Base-by-base conservation (phyloP, 1,140 invertebrate genomes). In the Drosophila persimilis region DNA sequence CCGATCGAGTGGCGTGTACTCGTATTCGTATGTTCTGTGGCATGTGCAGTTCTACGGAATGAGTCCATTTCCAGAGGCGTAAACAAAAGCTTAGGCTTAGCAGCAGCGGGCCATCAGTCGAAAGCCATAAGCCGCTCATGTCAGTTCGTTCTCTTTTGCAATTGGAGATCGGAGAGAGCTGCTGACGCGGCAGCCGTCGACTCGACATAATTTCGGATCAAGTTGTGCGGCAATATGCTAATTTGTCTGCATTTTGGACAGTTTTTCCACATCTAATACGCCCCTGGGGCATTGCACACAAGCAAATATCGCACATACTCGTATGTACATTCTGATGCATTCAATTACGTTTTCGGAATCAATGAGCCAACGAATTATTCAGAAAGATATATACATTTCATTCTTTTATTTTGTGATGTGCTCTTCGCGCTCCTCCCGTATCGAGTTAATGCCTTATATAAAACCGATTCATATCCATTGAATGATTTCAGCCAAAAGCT, bases 311-410 rank as follows among this genome's bases (percentile, higher is more conserved):
- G 29, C 51, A 6, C 59, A 60, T 56, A 15, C 15, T 15, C 15
- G 15, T 15, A 20, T 20, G 20, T 20, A 58, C 60, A 47, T 31
- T 9, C 31, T 26, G 24, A 22, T 85, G 83, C 70, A 64, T 86
- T 86, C 71, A 86, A 86, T 86, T 86, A 67, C 81, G 78, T 86
- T 86, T 86, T 86, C 53, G 73, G 83, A 86, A 86, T 86, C 81
- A 86, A 88, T 86, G 81, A 83, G 81, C 73, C 41, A 58, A 56
- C 55, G 63, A 77, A 86, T 77, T 86, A 86, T 86, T 64, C 59
- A 73, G 80, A 86, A 84, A 69, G 66, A 69, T 63, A 73, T 57
- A 65, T 77, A 60, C 51, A 73, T 63, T 54, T 72, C 51, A 56
- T 70, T 70, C 66, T 70, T 64, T 65, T 69, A 29, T 70, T 46